A percentile compares a stretch with the other conserved stretches of the same genome.
Conservation (phyloP, 1,140 invertebrate genomes). For the Neodiprion virginianus region DNA sequence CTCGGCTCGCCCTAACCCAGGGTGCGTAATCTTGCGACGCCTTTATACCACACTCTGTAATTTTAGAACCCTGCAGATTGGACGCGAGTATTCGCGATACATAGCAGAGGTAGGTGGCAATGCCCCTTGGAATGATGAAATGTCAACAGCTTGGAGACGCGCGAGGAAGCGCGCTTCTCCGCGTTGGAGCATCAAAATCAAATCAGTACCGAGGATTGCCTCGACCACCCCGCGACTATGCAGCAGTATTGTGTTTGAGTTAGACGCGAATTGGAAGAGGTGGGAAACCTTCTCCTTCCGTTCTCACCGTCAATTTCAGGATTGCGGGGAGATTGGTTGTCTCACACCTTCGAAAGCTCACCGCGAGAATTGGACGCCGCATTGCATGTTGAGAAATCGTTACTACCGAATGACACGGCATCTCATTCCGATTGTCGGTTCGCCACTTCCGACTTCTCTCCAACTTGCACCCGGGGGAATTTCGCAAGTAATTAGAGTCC, state of each 20-base stretch:
- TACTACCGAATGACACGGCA: no score
- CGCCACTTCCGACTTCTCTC: no score
- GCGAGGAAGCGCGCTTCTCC: neutral
- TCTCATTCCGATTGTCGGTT: no score
- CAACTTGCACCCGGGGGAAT: no score
- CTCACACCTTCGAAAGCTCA: neutral
- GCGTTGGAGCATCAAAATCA: neutral
- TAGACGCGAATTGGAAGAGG: neutral
- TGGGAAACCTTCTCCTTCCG: neutral
- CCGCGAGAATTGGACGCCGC: no score
- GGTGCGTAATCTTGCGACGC: no score
- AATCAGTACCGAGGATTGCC: neutral
- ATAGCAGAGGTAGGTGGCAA: neutral
- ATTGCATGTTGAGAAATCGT: no score
- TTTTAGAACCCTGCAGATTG: no score
- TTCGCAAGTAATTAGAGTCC: no score
- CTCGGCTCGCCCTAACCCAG: no score
- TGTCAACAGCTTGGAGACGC: neutral
- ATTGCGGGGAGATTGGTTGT: slow-evolving; percentile 6
- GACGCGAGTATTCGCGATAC: neutral
- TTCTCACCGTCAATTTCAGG: neutral
- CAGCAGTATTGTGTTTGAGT: neutral
- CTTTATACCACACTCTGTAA: no score
- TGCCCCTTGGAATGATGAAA: neutral
- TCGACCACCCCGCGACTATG: neutral